Conservation (phyloP, 2,113 vertebrate species). For the Centropristis striata region DNA sequence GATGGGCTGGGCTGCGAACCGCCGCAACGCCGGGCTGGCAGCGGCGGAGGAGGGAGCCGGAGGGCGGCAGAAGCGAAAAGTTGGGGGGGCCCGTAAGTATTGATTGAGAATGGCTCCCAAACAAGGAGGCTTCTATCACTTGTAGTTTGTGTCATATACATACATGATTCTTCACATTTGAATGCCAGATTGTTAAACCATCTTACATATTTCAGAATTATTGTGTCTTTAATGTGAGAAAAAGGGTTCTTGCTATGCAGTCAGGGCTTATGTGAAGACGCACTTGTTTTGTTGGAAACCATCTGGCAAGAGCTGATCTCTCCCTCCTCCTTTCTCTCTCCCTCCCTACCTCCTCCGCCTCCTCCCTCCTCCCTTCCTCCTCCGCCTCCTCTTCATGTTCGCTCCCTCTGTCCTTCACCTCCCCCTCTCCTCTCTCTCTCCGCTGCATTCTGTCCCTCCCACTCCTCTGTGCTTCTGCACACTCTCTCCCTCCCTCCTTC, state of each 20-base stretch:
- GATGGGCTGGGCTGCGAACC: slow-evolving; percentile 84
- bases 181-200: neutral
- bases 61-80: slow-evolving; percentile 79
- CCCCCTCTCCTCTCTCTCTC: slow-evolving; percentile 60
- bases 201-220: neutral
- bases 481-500: slow-evolving; percentile 53
- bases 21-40: slow-evolving; percentile 79
- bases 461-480: slow-evolving; percentile 74
- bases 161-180: neutral
- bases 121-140: neutral
- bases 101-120: neutral
- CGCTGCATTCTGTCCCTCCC: slow-evolving; percentile 78
- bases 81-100: slow-evolving; percentile 76
- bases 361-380: slow-evolving; percentile 52
- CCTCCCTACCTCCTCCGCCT: slow-evolving; percentile 47
- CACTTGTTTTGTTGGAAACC: slow-evolving; percentile 84
- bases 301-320: slow-evolving; percentile 83
- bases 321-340: slow-evolving; percentile 55
- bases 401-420: slow-evolving; percentile 76
- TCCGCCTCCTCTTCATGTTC: slow-evolving; percentile 73
- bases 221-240: slow-evolving; percentile 13
- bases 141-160: neutral
- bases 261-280: slow-evolving; percentile 66
- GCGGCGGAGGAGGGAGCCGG: slow-evolving; percentile 59
- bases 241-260: slow-evolving; percentile 17